Conservation (phyloP, 2,113 vertebrate species). For the Vanacampus margaritifer region DNA sequence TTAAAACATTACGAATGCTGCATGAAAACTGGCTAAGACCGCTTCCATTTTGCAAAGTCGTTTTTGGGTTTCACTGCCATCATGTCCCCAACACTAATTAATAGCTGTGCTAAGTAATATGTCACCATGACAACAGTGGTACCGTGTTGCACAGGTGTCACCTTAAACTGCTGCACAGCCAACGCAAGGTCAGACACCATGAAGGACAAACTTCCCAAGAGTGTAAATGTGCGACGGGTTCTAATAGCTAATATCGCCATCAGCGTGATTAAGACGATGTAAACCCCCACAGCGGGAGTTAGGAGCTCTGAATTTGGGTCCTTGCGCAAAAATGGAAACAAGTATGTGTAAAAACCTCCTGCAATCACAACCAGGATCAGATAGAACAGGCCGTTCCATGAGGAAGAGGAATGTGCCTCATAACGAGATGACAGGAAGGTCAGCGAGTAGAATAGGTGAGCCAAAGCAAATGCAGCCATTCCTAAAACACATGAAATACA, state of each 20-base stretch:
- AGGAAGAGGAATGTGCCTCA: conserved; percentile 32
- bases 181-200: conserved; percentile 73
- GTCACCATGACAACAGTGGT: conserved; percentile 71
- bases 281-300: conserved; percentile 61
- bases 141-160: conserved; percentile 36
- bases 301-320: conserved; percentile 42
- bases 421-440: conserved; percentile 71
- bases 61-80: conserved; percentile 39
- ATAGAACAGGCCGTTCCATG: conserved; percentile 29
- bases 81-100: conserved; percentile 74
- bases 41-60: conserved; percentile 69
- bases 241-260: conserved; percentile 70
- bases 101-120: conserved; percentile 79
- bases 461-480: conserved; percentile 74
- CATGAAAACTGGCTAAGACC: conserved; percentile 42
- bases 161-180: conserved; percentile 70
- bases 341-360: conserved; percentile 25
- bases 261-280: conserved; percentile 55
- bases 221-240: background rate
- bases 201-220: conserved; percentile 73
- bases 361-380: conserved; percentile 29
- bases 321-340: conserved; percentile 64
- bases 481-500: conserved; percentile 60
- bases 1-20: background rate
- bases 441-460: conserved; percentile 74